Evolutionary conservation across 2,888 invertebrate genomes (phyloP), one percentile per base, ranked within the genome.

Genomic region (Pseudolycoriella hygida): DNA sequence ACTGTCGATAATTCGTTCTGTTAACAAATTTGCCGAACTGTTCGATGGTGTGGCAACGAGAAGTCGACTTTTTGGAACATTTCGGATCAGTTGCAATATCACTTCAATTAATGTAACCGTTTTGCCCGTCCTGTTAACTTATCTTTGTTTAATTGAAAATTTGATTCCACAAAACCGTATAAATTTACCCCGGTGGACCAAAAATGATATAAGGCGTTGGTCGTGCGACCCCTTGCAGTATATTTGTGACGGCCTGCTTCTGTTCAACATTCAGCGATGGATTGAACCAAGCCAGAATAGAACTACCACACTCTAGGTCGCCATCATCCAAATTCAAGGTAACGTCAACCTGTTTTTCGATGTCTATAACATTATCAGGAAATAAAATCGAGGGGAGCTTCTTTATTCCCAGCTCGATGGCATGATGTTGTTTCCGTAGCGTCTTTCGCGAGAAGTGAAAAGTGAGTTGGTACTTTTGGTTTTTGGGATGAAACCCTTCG

Each of bases 21-120:
- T 74, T 45, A 96, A 71, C 44, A 93, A 71, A 70, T 94, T 87
- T 0, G 90, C 85, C 3, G 93, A 83, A 62, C 89, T 88, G 60
- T 96, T 96, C 1, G 93, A 92, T 0, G 94, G 93, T 2, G 92
- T 77, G 37, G 83, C 84, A 17, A 90, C 76, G 43, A 96, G 62
- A 48, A 94, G 69, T 52, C 87, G 72, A 47, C 82, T 77, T 34
- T 79, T 72, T 0, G 83, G 78, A 43, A 83, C 60, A 41, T 73
- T 61, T 17, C 67, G 66, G 3, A 79, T 60, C 52, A 92, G 72
- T 67, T 96, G 94, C 45, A 94, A 62, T 41, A 90, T 74, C 0
- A 80, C 73, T 67, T 96, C 96, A 30, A 93, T 82, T 2, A 87
- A 57, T 1, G 88, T 88, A 2, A 86, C 70, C 0, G 87, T 87